Percentiles rank a stretch among this genome's conserved stretches.
These are phyloP conservation scores for Cerceris ruficornis DNA, from an alignment of 2,888 invertebrate genomes.

Conservation along the genomic window DNA sequence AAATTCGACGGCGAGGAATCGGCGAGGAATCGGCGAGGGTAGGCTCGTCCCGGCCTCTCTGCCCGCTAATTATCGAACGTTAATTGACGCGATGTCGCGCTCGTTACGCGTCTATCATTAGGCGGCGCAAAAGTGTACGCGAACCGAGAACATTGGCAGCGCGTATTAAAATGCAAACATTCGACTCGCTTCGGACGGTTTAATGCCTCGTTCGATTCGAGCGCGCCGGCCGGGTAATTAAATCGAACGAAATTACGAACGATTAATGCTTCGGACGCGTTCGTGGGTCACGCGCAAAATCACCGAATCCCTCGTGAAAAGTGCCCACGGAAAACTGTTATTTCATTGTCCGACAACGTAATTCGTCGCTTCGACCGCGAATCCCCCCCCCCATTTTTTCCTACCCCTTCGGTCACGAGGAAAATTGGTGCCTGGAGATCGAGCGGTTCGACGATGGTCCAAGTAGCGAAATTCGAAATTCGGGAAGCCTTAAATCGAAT, in stretches of 20 bases:
- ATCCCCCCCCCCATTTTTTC: too few species aligned
- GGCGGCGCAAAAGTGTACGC: conserved; percentile 62
- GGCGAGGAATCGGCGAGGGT: not conserved
- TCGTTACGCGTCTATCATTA: conserved; percentile 74
- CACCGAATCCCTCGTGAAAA: conserved; percentile 59
- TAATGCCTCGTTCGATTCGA: conserved; percentile 71
- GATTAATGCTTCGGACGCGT: conserved; percentile 71
- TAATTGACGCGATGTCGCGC: conserved; percentile 72
- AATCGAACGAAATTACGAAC: conserved; percentile 79
- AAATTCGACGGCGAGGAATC: conserved; percentile 4
- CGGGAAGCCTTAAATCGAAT: not conserved
- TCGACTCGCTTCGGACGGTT: conserved; percentile 67
- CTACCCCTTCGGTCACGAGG: too few species aligned
- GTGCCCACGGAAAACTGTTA: conserved; percentile 46
- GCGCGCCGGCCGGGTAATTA: conserved; percentile 74
- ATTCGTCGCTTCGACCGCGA: not conserved
- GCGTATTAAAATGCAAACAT: conserved; percentile 78
- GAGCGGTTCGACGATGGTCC: too few species aligned
- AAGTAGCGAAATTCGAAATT: not conserved
- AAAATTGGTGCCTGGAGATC: too few species aligned
- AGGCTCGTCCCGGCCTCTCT: conserved; percentile 6
- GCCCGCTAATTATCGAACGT: conserved; percentile 70
- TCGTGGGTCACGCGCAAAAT: conserved; percentile 64
- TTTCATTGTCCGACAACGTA: conserved; percentile 40
- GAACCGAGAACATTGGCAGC: conserved; percentile 57